A percentile compares a stretch with the other conserved stretches of the same genome.
Conservation (phyloP, 92 coral and sea anemone species). For the Parazoanthus darwini region DNA sequence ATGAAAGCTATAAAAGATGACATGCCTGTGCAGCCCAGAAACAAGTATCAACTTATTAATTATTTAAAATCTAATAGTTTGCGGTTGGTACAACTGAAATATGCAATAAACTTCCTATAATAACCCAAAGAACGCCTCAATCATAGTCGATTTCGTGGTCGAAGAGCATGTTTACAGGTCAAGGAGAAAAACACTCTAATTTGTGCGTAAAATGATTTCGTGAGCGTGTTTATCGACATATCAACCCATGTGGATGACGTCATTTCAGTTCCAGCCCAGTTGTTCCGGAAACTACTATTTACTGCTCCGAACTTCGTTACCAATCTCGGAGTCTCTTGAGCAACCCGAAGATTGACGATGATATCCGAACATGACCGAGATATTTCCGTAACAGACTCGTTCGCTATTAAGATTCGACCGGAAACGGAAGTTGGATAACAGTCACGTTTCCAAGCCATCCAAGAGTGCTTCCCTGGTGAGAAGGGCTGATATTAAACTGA, state of each 20-base stretch:
- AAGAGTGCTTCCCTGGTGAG: not conserved
- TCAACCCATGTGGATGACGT: constrained; percentile 6
- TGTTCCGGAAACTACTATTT: not conserved
- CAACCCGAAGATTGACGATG: not conserved
- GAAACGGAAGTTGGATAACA: constrained; percentile 5
- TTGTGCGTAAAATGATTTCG: not conserved
- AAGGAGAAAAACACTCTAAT: not conserved
- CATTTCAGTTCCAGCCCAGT: not conserved
- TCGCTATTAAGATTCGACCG: not conserved
- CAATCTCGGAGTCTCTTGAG: not conserved
- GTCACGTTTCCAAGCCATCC: not conserved
- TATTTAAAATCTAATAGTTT: not conserved
- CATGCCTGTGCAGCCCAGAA: not conserved
- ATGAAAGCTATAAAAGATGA: not conserved
- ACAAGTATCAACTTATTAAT: not conserved
- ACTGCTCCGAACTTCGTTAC: not conserved
- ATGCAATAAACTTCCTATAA: not conserved
- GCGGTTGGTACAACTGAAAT: not conserved
- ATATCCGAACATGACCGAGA: not conserved
- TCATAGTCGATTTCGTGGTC: not conserved
- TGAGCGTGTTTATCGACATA: not conserved
- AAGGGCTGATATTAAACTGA: not conserved
- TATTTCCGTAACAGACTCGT: not conserved
- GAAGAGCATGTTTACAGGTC: not conserved
- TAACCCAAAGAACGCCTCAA: not conserved